A percentile compares a stretch with the other conserved stretches of the same genome.
phyloP scores from a whole-genome alignment of 2,888 invertebrate species.

The Drosophila picticornis region DNA sequence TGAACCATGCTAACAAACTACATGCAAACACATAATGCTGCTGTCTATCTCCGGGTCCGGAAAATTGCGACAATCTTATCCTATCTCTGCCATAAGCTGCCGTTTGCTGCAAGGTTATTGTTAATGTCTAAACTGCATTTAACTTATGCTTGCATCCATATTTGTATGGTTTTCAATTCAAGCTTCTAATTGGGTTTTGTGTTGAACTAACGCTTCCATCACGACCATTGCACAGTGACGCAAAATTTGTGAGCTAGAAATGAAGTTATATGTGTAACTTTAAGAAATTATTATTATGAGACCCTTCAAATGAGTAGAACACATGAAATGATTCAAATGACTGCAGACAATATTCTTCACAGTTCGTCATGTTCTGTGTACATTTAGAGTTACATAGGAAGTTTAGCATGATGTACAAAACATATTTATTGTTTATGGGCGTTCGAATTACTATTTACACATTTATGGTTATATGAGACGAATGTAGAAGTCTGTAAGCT shows the following conservation, averaged over 20 bases:
- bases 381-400: not conserved
- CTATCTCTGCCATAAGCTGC: constrained; percentile 5
- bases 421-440: not conserved
- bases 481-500: not conserved
- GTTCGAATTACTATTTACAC: no score
- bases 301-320: not conserved
- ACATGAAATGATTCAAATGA: not conserved
- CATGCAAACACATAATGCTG: constrained; percentile 5
- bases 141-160: not conserved
- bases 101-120: constrained; percentile 31
- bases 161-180: not conserved
- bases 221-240: not conserved
- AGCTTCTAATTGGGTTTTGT: not conserved
- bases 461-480: not conserved
- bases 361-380: not conserved
- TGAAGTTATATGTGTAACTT: not conserved
- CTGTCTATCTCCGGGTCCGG: not conserved
- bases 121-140: constrained; percentile 10
- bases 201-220: not conserved
- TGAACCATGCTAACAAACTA: constrained; percentile 42
- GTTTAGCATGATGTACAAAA: not conserved
- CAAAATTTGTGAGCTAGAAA: not conserved
- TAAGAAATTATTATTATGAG: not conserved
- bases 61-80: constrained; percentile 2
- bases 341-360: not conserved